These are phyloP conservation scores for Triplophysa dalaica DNA, from an alignment of 2,113 vertebrate genomes.

Conservation along the genomic window DNA sequence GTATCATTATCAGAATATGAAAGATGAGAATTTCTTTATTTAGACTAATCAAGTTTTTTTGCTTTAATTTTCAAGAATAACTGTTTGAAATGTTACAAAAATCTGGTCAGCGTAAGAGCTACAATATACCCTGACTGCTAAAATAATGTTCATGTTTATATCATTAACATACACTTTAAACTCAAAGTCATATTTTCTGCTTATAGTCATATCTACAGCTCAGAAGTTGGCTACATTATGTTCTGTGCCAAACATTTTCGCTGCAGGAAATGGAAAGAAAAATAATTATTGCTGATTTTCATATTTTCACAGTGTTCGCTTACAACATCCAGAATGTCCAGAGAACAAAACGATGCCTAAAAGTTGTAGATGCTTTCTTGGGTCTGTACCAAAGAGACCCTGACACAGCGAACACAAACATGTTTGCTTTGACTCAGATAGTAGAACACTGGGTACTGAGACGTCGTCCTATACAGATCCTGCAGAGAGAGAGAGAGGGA, in stretches of 20 bases:
- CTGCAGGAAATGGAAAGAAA: neutral
- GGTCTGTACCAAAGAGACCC: slow-evolving; percentile 7
- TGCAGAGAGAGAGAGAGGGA: slow-evolving; percentile 56
- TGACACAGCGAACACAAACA: neutral
- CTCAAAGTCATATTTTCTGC: neutral
- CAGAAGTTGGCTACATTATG: neutral
- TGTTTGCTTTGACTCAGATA: slow-evolving; percentile 21
- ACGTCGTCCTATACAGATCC: slow-evolving; percentile 91
- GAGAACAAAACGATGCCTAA: neutral
- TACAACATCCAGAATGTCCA: neutral
- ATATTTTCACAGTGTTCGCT: slow-evolving; percentile 14
- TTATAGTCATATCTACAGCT: neutral
- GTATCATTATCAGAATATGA: neutral
- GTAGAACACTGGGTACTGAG: slow-evolving; percentile 76
- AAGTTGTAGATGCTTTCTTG: neutral
- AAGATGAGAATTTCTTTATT: neutral
- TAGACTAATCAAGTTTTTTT: neutral
- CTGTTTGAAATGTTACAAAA: neutral
- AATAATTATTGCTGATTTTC: slow-evolving; percentile 12
- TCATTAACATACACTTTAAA: neutral
- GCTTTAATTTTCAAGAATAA: neutral
- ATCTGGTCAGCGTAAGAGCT: neutral
- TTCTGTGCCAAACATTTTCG: slow-evolving; percentile 1
- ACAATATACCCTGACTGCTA: neutral
- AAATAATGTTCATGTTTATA: neutral